Base-by-base conservation (phyloP, 1,140 invertebrate species). In the Belonocnema kinseyi region DNA sequence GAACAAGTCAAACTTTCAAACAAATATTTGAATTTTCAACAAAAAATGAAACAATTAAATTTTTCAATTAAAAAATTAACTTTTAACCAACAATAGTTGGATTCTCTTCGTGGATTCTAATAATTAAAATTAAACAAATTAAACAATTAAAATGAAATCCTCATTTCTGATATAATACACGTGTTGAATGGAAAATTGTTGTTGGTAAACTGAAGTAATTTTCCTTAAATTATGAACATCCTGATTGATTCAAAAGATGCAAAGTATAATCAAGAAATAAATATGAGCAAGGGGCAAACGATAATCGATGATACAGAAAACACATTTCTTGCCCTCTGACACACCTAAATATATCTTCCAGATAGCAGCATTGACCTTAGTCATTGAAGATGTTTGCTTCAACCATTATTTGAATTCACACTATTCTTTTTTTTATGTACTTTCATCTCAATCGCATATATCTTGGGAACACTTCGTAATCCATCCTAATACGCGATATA, bases 301-400 rank as follows among this genome's bases (percentile, higher is more conserved):
- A 79, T 82, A 81, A 72, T 77, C 75, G 50, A 17, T 50, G 73
- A 80, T 81, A 77, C 52, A 74, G 61, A 73, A 75, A 77, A 53
- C 40, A 73, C 76, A 72, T 81, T 80, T 72, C 71, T 74, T 82
- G 77, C 76, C 77, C 77, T 81, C 54, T 82, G 78, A 81, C 78
- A 80, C 77, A 52, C 75, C 79, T 74, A 83, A 80, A 74, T 79
- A 83, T 66, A 66, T 58, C 58, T 77, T 72, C 74, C 72, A 75
- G 78, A 83, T 82, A 83, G 81, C 75, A 77, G 76, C 46, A 72
- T 82, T 82, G 80, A 83, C 80, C 80, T 82, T 85, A 58, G 51
- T 77, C 40, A 51, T 71, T 66, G 40, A 79, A 79, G 54, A 75
- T 40, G n/a, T 51, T 66, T 66, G 46, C 10, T 10, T 33, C 51